Percentiles rank a stretch among this genome's conserved stretches.
phyloP scores from a whole-genome alignment of 37 sponge, comb jelly and placozoan species.

The Geodia barretti region DNA sequence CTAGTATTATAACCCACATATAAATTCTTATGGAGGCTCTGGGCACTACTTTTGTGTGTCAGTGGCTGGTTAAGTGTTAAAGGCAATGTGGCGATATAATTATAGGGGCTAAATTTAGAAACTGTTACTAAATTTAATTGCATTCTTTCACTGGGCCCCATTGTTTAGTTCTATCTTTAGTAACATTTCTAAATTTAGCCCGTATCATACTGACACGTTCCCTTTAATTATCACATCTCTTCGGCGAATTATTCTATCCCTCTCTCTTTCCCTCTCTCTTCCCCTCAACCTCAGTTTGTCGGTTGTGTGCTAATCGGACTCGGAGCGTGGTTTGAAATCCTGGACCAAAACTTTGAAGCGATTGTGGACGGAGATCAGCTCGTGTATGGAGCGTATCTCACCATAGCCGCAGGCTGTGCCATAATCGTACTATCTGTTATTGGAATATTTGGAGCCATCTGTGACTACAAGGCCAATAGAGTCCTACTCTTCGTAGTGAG shows the following conservation, averaged over 20 bases:
- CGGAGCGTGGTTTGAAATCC: constrained; percentile 54
- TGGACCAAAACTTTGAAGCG: constrained; percentile 7
- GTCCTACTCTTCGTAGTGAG: constrained; percentile 59
- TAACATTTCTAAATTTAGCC: background rate
- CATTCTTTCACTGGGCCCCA: background rate
- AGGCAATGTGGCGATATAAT: no score
- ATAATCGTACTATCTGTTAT: constrained; percentile 50
- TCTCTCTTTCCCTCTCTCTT: background rate
- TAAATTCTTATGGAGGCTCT: no score
- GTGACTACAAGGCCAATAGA: constrained; percentile 42
- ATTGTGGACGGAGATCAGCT: constrained; percentile 14
- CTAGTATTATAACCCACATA: no score
- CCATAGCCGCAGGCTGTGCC: constrained; percentile 52
- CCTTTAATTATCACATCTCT: background rate
- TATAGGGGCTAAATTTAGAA: no score
- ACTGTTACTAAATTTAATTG: no score
- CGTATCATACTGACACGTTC: background rate
- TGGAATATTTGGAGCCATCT: constrained; percentile 63
- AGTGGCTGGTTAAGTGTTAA: no score
- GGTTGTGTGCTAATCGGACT: constrained; percentile 58
- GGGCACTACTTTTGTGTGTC: no score
- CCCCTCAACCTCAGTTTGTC: constrained; percentile 26
- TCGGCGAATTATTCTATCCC: background rate
- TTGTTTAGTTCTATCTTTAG: background rate
- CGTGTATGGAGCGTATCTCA: constrained; percentile 56